Conservation (phyloP, 2,113 vertebrate species). For the Suncus etruscus region DNA sequence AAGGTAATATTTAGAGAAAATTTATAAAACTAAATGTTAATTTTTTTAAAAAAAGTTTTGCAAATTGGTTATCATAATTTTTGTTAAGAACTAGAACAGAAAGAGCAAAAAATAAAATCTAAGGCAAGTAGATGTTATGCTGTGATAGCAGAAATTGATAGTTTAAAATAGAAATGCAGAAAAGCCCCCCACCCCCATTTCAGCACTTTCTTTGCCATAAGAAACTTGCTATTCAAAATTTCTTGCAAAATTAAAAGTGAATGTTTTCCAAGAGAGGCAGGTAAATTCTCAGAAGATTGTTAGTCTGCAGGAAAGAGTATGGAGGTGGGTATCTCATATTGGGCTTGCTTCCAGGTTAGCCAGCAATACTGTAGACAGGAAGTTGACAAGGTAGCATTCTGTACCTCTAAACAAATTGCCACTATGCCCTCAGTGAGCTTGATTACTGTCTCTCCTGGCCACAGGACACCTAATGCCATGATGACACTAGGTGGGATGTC, state of each 20-base stretch:
- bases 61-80: neutral
- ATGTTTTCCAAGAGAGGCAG: neutral
- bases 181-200: neutral
- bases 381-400: neutral
- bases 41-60: slow-evolving; percentile 5
- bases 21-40: neutral
- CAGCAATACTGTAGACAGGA: neutral
- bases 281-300: neutral
- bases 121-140: neutral
- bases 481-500: neutral
- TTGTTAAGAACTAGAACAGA: neutral
- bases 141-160: slow-evolving; percentile 17
- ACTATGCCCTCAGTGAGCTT: neutral
- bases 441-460: neutral
- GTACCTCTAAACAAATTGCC: neutral
- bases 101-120: neutral
- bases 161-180: too few relatives aligned
- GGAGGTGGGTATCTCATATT: neutral
- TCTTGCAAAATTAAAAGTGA: neutral
- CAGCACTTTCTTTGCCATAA: neutral
- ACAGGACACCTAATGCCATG: neutral
- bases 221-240: neutral
- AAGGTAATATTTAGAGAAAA: neutral
- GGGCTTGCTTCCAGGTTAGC: neutral
- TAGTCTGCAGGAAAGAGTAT: neutral